Evolutionary conservation across 2,113 vertebrate species (phyloP).

Genomic region (Actinemys pallida): DNA sequence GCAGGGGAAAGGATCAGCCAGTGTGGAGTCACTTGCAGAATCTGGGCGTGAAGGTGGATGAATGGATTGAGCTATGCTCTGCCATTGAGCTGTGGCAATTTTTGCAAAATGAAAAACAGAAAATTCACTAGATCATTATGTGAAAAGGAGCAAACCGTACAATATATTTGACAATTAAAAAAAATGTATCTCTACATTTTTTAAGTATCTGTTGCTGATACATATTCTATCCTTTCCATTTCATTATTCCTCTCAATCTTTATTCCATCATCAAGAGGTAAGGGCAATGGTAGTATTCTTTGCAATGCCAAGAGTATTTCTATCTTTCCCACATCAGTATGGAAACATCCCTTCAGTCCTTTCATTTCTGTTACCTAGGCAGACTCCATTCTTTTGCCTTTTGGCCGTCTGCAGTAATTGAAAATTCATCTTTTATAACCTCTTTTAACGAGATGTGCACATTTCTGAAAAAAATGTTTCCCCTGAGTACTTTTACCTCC

Average conservation of each 20-base stretch:
- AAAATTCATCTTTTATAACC: background rate
- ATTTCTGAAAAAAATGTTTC: background rate
- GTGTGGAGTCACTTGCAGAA: background rate
- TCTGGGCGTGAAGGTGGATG: background rate
- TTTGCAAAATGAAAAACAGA: background rate
- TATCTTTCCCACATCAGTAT: background rate
- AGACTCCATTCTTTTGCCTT: background rate
- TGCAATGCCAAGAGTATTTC: background rate
- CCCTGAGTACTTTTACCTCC: background rate
- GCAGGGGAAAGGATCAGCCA: background rate
- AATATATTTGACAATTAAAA: background rate
- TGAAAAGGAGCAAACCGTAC: background rate
- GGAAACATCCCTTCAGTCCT: background rate
- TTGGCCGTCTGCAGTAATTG: background rate
- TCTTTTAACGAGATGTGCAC: background rate
- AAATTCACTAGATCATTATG: background rate
- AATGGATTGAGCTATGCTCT: background rate
- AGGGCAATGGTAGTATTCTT: background rate
- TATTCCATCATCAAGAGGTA: background rate
- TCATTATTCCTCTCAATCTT: background rate
- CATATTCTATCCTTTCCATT: background rate
- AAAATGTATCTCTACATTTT: background rate
- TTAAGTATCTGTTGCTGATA: background rate
- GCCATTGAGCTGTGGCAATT: background rate
- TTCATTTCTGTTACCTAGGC: background rate